phyloP scores from a whole-genome alignment of 2,797 vertebrate genomes.

The Siniperca obscura region DNA sequence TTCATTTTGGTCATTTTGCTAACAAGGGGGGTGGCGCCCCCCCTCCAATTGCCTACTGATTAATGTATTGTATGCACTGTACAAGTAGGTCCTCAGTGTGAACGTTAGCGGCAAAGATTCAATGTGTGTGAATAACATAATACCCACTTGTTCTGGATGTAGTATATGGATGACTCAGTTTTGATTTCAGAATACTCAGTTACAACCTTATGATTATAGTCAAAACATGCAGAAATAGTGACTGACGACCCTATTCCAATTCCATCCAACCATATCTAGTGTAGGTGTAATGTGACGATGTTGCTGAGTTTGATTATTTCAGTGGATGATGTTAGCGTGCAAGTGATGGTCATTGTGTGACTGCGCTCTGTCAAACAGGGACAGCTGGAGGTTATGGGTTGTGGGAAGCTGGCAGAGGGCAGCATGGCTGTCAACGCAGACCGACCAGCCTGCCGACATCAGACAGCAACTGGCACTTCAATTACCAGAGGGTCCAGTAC shows the following conservation, averaged over 20 bases:
- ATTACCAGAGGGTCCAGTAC: not conserved
- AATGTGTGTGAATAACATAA: not conserved
- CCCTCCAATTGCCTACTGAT: too few species aligned
- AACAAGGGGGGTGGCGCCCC: too few species aligned
- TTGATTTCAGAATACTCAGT: not conserved
- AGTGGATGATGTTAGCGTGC: not conserved
- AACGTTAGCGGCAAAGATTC: not conserved
- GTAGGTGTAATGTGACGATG: not conserved
- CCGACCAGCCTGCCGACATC: not conserved
- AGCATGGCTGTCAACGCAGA: constrained; percentile 6
- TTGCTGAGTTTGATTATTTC: not conserved
- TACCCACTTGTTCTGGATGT: not conserved
- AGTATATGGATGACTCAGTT: too few species aligned
- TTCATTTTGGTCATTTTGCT: too few species aligned
- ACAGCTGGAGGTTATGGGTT: constrained; percentile 29
- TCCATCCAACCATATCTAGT: not conserved
- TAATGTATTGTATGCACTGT: not conserved
- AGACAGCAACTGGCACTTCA: constrained; percentile 9
- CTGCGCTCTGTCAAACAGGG: not conserved
- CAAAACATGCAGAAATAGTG: too few species aligned
- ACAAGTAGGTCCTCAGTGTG: not conserved
- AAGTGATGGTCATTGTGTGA: not conserved
- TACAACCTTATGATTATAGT: not conserved
- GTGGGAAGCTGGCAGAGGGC: constrained; percentile 11
- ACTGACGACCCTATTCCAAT: not conserved